Base-by-base conservation (phyloP, 2,113 vertebrate species). In the Rattus rattus region DNA sequence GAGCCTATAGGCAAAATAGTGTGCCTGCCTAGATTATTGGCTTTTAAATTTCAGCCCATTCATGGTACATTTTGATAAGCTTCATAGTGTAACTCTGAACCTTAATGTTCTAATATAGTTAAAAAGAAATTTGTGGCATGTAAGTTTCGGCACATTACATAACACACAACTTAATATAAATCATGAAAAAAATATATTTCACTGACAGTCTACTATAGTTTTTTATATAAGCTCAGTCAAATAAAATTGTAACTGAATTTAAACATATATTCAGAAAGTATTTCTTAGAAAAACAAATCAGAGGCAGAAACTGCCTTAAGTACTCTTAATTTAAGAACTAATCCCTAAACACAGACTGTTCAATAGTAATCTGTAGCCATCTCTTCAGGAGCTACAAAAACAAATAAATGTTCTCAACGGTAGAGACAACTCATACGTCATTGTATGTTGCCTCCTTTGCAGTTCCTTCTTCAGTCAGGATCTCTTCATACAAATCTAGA, bases 401-500 rank as follows among this genome's bases (percentile, higher is more conserved):
- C 69, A 89, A 94, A 67, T 43, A 95, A 95, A 19, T 83, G 1
- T 91, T 36, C 6, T 80, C 73, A 84, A 87, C 20, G 90, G 95
- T 28, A 52, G 36, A 84, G 36, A 75, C 33, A 98, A 93, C 52
- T 94, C 98, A 92, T 95, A 99, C 99, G 98, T 99, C 99, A 11
- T 98, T 98, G 95, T 99, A 99, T 19, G 99, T 99, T 3, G 99
- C 98, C 92, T 99, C 99, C 96, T 99, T 99, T 97, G 98, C 99
- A 96, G 99, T 99, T 96, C 99, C 99, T 98, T 99, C 99, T 98
- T 99, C 99, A 94, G 99, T 99, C 87, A 99, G 89, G 59, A 99
- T 97, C 96, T 99, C 99, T 98, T 99, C 99, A 98, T 99, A 99
- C 73, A 99, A 99, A 98, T 99, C 99, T 98, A 99, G 98, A 26